Evolutionary conservation across 2,113 vertebrate genomes (phyloP).

Genomic region (Myotis davidii): DNA sequence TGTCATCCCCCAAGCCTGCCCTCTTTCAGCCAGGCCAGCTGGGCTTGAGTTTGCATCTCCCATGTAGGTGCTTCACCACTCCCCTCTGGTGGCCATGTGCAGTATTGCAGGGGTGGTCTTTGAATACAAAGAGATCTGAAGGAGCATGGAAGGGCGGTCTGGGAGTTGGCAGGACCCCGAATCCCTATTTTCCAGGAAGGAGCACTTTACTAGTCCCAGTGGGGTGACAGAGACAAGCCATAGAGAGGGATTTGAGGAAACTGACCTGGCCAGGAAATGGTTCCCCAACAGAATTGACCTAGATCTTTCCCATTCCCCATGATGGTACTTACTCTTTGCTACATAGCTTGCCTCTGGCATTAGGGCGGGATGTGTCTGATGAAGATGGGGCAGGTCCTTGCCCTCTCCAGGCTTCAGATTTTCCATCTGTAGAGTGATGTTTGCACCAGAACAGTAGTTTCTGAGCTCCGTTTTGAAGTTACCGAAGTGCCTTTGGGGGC

Average conservation of each 20-base stretch:
- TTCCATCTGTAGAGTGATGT: too few species aligned
- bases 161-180: not conserved
- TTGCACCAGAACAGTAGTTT: too few species aligned
- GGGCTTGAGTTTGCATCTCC: accelerated
- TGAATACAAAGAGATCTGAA: not conserved
- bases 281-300: not conserved
- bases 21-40: accelerated
- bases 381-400: too few species aligned
- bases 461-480: too few species aligned
- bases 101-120: not conserved
- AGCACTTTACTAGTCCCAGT: not conserved
- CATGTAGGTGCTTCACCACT: not conserved
- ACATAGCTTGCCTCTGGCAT: not conserved
- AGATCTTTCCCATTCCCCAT: not conserved
- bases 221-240: not conserved
- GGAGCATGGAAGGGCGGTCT: not conserved
- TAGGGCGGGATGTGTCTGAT: not conserved
- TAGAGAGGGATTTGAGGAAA: not conserved
- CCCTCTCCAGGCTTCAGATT: too few species aligned
- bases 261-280: not conserved
- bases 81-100: not conserved
- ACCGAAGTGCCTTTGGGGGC: too few species aligned
- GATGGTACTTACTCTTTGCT: not conserved
- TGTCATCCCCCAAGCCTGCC: accelerated
- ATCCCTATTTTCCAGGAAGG: not conserved